Evolutionary conservation across 2,888 invertebrate genomes (phyloP).

Genomic region (Onchidella celtica): DNA sequence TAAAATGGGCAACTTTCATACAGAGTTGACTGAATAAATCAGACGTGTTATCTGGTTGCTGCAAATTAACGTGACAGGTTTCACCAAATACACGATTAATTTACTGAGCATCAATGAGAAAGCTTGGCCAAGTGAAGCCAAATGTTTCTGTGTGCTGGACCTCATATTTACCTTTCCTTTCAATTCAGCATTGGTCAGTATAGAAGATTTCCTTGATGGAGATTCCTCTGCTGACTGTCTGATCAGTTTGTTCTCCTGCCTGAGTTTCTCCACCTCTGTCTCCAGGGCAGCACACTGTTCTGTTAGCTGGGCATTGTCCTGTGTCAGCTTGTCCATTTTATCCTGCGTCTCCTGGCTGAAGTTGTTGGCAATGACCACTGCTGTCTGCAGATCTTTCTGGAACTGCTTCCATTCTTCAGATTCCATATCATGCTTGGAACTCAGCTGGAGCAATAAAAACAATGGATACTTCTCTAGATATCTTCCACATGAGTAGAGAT

Average conservation of each 20-base stretch:
- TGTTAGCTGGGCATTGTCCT: slow-evolving; percentile 90
- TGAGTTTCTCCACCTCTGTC: slow-evolving; percentile 84
- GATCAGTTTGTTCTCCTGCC: slow-evolving; percentile 90
- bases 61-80: too few species aligned
- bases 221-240: slow-evolving; percentile 56
- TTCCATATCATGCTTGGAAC: slow-evolving; percentile 82
- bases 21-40: too few species aligned
- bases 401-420: slow-evolving; percentile 96
- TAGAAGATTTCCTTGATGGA: slow-evolving; percentile 53
- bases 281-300: slow-evolving; percentile 45
- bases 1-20: too few species aligned
- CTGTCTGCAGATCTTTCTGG: slow-evolving; percentile 90
- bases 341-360: slow-evolving; percentile 94
- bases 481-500: too few species aligned
- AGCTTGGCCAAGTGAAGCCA: too few species aligned
- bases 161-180: slow-evolving; percentile 73
- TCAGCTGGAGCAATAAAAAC: slow-evolving; percentile 7
- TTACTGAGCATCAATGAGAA: too few species aligned
- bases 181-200: slow-evolving; percentile 70
- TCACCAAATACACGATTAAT: too few species aligned
- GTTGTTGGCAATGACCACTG: slow-evolving; percentile 96
- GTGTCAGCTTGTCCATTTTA: slow-evolving; percentile 88
- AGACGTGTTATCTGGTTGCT: too few species aligned
- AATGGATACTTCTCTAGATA: too few species aligned
- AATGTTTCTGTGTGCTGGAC: too few species aligned